phyloP scores from a whole-genome alignment of 2,797 vertebrate genomes.

The Lepus townsendii region DNA sequence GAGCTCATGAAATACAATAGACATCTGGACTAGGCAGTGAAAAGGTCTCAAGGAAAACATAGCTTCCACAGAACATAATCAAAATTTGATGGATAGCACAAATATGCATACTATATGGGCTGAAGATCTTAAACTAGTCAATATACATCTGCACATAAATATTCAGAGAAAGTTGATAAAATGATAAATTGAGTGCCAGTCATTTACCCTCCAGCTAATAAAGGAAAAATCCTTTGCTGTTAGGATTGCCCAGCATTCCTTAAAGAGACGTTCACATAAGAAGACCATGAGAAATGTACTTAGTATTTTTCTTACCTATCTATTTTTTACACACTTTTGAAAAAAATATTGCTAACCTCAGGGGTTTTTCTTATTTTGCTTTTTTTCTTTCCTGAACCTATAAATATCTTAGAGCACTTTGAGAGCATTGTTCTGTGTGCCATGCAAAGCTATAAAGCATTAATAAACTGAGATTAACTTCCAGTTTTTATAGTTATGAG shows the following conservation, averaged over 20 bases:
- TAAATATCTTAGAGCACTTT: conserved; percentile 66
- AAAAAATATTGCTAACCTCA: conserved; percentile 62
- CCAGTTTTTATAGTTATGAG: conserved; percentile 30
- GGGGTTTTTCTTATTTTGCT: background rate
- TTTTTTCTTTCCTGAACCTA: conserved; percentile 68
- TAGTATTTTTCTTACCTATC: conserved; percentile 61
- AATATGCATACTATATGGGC: conserved; percentile 8
- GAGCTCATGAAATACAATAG: conserved; percentile 57
- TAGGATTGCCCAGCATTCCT: conserved; percentile 37
- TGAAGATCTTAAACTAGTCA: conserved; percentile 3
- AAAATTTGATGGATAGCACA: conserved; percentile 46
- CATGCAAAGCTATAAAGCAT: conserved; percentile 45
- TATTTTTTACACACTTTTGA: conserved; percentile 64
- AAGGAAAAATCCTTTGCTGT: conserved; percentile 35
- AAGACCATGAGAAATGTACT: conserved; percentile 51
- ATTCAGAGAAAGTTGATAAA: conserved; percentile 18
- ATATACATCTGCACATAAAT: background rate
- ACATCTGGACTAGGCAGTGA: conserved; percentile 46
- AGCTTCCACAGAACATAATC: background rate
- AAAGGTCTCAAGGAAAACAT: conserved; percentile 47
- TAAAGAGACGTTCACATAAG: conserved; percentile 53
- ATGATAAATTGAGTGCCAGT: conserved; percentile 1
- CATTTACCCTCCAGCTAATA: conserved; percentile 11
- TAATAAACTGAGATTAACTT: conserved; percentile 66
- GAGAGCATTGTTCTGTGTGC: conserved; percentile 21